phyloP scores from a whole-genome alignment of 2,797 vertebrate species.

The Odontamblyopus rebecca region DNA sequence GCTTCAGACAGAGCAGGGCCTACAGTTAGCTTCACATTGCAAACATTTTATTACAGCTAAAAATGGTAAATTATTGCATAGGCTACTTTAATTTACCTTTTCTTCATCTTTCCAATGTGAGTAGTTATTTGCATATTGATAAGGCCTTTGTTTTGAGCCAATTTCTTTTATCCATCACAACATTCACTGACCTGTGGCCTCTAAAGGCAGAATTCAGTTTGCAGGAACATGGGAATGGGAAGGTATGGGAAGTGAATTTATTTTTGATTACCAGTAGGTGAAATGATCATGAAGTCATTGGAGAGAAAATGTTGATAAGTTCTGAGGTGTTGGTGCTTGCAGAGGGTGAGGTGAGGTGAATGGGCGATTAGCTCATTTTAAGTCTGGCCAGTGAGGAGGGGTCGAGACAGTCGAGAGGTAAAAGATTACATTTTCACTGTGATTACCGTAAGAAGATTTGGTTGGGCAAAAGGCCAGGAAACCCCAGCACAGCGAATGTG shows the following conservation, averaged over 20 bases:
- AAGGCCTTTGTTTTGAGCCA: background rate
- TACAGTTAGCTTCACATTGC: too few species aligned
- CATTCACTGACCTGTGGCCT: background rate
- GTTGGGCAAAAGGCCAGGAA: constrained; percentile 56
- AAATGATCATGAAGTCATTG: constrained; percentile 33
- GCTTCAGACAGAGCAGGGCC: too few species aligned
- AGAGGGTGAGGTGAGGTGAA: background rate
- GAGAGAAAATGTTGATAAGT: constrained; percentile 23
- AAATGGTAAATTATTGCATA: too few species aligned
- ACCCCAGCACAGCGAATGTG: constrained; percentile 12
- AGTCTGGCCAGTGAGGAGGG: background rate
- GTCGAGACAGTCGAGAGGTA: constrained; percentile 38
- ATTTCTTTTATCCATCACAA: background rate
- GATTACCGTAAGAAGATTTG: constrained; percentile 78
- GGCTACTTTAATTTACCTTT: background rate
- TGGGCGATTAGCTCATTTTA: constrained; percentile 16
- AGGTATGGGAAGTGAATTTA: constrained; percentile 9
- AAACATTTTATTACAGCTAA: too few species aligned
- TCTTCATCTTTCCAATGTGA: background rate
- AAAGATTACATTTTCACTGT: constrained; percentile 69
- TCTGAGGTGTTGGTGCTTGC: constrained; percentile 6
- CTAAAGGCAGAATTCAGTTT: background rate
- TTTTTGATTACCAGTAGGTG: constrained; percentile 21
- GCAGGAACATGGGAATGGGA: background rate
- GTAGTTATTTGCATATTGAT: background rate